Evolutionary conservation across 2,888 invertebrate genomes (phyloP), one percentile per base, ranked within the genome.

Genomic region (Platypus cylindrus): DNA sequence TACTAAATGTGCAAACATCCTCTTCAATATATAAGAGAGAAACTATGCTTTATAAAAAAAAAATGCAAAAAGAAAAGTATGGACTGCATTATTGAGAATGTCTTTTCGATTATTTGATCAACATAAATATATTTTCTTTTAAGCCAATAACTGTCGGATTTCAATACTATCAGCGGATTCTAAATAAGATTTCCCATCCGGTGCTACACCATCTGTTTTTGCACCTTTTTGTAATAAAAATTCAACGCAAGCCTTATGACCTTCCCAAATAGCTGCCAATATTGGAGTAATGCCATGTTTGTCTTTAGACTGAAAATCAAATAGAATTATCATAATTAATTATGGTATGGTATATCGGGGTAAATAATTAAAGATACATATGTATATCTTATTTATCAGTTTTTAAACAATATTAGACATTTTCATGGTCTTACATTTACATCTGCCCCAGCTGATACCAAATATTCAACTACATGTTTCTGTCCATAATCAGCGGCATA

Each of bases 401-500:
- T n/a, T n/a, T n/a, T n/a, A n/a, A n/a, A 16, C 9, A 27, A 9
- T 5, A 30, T 7, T n/a, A n/a, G n/a, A n/a, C n/a, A n/a, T n/a
- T n/a, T n/a, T n/a, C n/a, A n/a, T n/a, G n/a, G n/a, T 66, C 75
- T 75, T 69, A 94, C 94, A 72, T 95, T 89, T 7, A 91, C 82
- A 66, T 91, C 75, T 29, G 93, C 94, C 47, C 94, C 95, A 63
- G 83, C 82, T 31, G 77, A 73, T 46, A 95, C 66, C 45, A 97
- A 70, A 63, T 84, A 93, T 57, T 83, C 75, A 44, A 95, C 72
- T 14, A 95, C 86, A 53, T 82, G 83, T 34, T 71, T 70, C 60
- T 97, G 95, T 0, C 95, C 95, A 65, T 91, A 95, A 65, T 97
- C 97, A 13, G 95, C 91, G 20, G 95, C 95, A 65, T 87, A 90